Conservation (phyloP, 2,888 invertebrate species). For the Lithodes maja region DNA sequence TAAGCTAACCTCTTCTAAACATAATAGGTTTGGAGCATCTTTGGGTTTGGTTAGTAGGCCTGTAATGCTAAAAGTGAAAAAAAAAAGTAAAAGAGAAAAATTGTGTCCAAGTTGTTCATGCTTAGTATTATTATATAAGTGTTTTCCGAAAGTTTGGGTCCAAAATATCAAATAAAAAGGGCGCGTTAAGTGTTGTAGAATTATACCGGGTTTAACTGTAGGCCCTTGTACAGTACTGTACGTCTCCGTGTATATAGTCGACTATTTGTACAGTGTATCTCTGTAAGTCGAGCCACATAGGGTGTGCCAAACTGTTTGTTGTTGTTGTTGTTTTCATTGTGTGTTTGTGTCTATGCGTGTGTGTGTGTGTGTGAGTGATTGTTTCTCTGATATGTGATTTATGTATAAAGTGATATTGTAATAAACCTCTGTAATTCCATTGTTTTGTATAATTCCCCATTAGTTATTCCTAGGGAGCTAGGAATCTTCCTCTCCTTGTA, state of each 20-base stretch:
- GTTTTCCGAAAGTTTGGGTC: too few species aligned
- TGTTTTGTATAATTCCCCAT: background rate
- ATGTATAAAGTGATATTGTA: conserved; percentile 64
- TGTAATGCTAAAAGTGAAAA: too few species aligned
- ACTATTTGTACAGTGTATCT: conserved; percentile 58
- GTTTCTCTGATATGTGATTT: conserved; percentile 49
- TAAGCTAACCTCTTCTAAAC: too few species aligned
- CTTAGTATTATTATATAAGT: too few species aligned
- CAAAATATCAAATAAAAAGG: too few species aligned
- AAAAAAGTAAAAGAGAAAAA: too few species aligned
- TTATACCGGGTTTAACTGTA: background rate
- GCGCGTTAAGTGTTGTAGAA: too few species aligned
- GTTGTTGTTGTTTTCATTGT: conserved; percentile 55
- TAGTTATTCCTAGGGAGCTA: background rate
- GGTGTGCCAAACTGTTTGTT: conserved; percentile 65
- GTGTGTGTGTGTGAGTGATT: conserved; percentile 43
- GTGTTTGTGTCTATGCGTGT: conserved; percentile 45
- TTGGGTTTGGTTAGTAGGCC: too few species aligned
- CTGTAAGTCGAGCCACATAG: conserved; percentile 59
- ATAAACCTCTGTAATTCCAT: conserved; percentile 62
- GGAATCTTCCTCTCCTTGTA: too few species aligned
- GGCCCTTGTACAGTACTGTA: conserved; percentile 61
- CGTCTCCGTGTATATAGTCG: conserved; percentile 54
- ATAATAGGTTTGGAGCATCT: too few species aligned
- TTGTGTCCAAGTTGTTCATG: too few species aligned